phyloP scores from a whole-genome alignment of 2,797 vertebrate genomes.

The Peromyscus aztecus region DNA sequence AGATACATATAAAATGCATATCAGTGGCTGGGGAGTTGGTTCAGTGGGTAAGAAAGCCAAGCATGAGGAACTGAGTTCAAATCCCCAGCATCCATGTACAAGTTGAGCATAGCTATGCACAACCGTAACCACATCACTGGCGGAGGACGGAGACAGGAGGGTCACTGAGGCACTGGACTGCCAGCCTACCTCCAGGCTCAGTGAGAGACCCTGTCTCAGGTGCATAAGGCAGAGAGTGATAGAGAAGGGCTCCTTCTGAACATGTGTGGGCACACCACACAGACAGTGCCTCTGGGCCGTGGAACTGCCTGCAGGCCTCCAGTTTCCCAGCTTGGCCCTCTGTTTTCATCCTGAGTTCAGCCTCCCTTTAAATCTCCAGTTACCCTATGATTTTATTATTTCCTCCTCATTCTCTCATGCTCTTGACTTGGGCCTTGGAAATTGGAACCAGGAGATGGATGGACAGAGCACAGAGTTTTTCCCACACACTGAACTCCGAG shows the following conservation, averaged over 20 bases:
- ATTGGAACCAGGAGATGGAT: constrained; percentile 72
- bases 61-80: neutral
- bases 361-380: constrained; percentile 7
- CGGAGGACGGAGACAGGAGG: neutral
- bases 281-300: neutral
- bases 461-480: constrained; percentile 54
- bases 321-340: neutral
- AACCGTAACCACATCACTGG: neutral
- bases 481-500: constrained; percentile 54
- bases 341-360: constrained; percentile 52
- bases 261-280: neutral
- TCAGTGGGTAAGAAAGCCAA: neutral
- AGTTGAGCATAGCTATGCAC: neutral
- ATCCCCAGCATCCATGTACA: neutral
- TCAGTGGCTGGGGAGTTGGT: neutral
- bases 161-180: neutral
- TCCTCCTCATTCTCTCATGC: constrained; percentile 47
- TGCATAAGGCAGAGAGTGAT: neutral
- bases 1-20: constrained; percentile 2
- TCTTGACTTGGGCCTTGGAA: constrained; percentile 65
- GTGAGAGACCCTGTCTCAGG: neutral
- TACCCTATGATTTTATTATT: constrained; percentile 65
- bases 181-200: neutral
- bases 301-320: neutral
- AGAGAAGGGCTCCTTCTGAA: neutral